Percentiles rank a stretch among this genome's conserved stretches.
Evolutionary conservation across 2,113 vertebrate species (phyloP).

Genomic region (Daboia siamensis): DNA sequence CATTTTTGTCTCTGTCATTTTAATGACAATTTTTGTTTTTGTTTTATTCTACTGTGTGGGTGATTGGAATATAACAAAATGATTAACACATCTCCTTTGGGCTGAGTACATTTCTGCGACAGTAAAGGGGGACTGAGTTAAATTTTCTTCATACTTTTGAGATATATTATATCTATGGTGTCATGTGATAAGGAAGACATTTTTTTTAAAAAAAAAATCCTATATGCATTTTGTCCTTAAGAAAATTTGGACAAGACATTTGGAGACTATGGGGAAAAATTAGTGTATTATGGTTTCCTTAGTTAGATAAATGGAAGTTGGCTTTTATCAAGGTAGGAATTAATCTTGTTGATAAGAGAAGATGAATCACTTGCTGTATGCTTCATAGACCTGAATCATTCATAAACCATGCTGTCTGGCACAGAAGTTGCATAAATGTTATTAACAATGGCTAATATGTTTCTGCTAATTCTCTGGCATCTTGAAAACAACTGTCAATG

Average conservation of each 20-base stretch:
- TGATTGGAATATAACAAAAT: neutral
- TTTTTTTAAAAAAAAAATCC: neutral
- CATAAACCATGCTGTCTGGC: neutral
- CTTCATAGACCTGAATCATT: constrained; percentile 2
- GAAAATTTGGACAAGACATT: neutral
- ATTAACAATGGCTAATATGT: neutral
- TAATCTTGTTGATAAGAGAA: constrained; percentile 10
- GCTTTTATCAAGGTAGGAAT: constrained; percentile 5
- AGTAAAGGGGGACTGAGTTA: neutral
- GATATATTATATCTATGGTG: neutral
- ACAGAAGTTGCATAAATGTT: neutral
- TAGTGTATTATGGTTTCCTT: neutral
- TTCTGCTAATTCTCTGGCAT: neutral
- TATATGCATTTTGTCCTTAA: neutral
- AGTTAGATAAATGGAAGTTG: neutral
- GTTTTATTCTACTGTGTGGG: neutral
- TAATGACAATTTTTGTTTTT: neutral
- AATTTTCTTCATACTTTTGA: neutral
- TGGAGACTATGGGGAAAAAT: neutral
- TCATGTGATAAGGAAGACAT: neutral
- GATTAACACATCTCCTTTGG: neutral
- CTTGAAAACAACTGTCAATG: neutral
- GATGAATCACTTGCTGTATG: neutral
- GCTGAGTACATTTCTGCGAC: neutral
- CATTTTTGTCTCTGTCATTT: neutral